These are phyloP conservation scores for Parelbella ahira DNA, from an alignment of 2,888 invertebrate species.

Conservation along the genomic window DNA sequence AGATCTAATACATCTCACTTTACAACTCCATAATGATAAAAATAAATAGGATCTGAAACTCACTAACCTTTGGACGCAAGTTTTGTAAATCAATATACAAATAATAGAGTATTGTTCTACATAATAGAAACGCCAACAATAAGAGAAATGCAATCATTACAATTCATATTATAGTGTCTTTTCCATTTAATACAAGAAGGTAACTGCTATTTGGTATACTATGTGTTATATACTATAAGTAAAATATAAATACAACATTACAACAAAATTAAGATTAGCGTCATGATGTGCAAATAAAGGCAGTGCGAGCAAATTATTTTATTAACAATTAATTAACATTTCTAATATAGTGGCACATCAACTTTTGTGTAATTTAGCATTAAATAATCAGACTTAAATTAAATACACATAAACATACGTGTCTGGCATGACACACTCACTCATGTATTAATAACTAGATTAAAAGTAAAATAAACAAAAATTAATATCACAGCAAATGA, in stretches of 20 bases:
- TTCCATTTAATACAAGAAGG: constrained; percentile 25
- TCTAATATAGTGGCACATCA: constrained; percentile 21
- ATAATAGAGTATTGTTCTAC: constrained; percentile 2
- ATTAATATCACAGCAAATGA: constrained; percentile 74
- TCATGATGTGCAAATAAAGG: constrained; percentile 24
- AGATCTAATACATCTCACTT: background rate
- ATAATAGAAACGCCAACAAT: background rate
- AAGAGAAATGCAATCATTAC: constrained; percentile 1
- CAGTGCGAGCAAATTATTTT: constrained; percentile 7
- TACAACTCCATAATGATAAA: constrained; percentile 2
- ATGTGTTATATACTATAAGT: too few species aligned
- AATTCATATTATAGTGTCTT: constrained; percentile 10
- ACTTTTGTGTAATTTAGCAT: constrained; percentile 15
- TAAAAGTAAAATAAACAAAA: constrained; percentile 57
- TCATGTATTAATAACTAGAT: constrained; percentile 45
- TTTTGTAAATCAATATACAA: constrained; percentile 1
- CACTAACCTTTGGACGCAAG: constrained; percentile 21
- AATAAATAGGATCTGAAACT: constrained; percentile 17
- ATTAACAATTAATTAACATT: constrained; percentile 4
- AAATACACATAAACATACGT: constrained; percentile 40
- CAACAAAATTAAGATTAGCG: too few species aligned
- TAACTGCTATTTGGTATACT: constrained; percentile 40
- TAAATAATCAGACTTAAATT: constrained; percentile 22
- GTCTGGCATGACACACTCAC: constrained; percentile 51
- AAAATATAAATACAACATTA: too few species aligned